Evolutionary conservation across 2,113 vertebrate genomes (phyloP).

Genomic region (Nyctereutes procyonoides): DNA sequence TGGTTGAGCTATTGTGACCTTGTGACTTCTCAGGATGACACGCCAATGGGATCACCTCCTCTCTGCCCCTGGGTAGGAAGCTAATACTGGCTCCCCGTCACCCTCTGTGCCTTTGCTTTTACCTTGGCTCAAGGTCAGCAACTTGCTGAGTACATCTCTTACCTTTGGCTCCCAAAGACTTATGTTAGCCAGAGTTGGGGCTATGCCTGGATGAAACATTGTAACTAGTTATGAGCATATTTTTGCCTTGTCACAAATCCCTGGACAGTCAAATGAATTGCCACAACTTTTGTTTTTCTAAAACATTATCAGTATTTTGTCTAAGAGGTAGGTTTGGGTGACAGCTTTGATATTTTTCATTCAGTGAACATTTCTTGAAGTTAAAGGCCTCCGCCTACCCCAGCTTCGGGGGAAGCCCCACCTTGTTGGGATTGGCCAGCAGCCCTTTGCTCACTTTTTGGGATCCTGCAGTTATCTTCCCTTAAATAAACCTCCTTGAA

Average conservation of each 20-base stretch:
- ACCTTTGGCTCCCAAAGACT: background rate
- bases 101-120: background rate
- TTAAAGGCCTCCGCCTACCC: background rate
- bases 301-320: background rate
- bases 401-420: background rate
- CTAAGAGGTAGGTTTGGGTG: background rate
- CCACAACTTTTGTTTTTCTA: background rate
- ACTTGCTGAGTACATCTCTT: background rate
- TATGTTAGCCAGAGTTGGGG: background rate
- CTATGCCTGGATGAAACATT: background rate
- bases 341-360: background rate
- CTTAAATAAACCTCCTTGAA: constrained; percentile 53
- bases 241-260: background rate
- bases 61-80: background rate
- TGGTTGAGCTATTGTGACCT: background rate
- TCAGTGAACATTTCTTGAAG: background rate
- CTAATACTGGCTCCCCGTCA: background rate
- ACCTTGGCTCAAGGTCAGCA: background rate
- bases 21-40: background rate
- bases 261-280: background rate
- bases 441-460: background rate
- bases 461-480: background rate
- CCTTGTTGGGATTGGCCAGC: background rate
- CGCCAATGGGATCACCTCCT: background rate
- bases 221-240: background rate